Conservation (phyloP, 1,140 invertebrate genomes). For the Stegodyphus mimosarum region DNA sequence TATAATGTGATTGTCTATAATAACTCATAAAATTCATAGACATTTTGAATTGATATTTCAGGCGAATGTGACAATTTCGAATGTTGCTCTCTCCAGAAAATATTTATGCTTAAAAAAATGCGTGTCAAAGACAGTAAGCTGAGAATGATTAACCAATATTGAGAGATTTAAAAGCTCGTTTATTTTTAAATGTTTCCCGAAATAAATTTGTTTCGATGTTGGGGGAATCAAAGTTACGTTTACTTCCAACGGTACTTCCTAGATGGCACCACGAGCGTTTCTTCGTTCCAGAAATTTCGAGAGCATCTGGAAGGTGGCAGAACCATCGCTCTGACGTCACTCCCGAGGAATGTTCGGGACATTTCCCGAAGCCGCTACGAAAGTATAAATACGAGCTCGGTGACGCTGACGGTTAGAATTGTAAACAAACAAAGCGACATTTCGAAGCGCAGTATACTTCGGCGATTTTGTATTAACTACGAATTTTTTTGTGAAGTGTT, state of each 20-base stretch:
- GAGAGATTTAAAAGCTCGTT: too few species aligned
- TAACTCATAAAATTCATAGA: too few species aligned
- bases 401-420: not conserved
- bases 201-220: too few species aligned
- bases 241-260: not conserved
- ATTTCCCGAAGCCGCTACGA: not conserved
- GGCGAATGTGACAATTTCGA: too few species aligned
- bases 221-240: too few species aligned
- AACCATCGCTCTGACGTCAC: not conserved
- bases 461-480: not conserved
- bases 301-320: not conserved
- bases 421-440: not conserved
- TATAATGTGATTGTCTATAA: too few species aligned
- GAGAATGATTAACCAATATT: too few species aligned
- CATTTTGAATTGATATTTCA: too few species aligned
- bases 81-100: too few species aligned
- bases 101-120: too few species aligned
- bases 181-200: too few species aligned
- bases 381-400: not conserved
- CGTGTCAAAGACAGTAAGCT: too few species aligned
- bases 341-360: not conserved
- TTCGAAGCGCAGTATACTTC: not conserved
- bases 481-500: not conserved
- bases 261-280: not conserved
- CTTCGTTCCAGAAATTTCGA: not conserved